Conservation (phyloP, 2,888 invertebrate species). For the Ptychoptera contaminata region DNA sequence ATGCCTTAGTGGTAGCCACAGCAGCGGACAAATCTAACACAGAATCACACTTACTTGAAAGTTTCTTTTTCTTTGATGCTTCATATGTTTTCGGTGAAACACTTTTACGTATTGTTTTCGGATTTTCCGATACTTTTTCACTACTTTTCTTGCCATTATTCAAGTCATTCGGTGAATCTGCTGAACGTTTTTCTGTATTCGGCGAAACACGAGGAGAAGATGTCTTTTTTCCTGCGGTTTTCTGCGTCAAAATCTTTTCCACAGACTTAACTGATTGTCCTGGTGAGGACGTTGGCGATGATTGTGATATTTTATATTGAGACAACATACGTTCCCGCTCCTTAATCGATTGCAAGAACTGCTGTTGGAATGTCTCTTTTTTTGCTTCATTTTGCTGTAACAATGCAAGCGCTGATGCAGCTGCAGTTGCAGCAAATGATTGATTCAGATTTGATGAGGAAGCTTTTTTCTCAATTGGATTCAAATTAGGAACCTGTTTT, state of each 20-base stretch:
- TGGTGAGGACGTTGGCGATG: background rate
- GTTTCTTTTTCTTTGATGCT: too few relatives aligned
- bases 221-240: too few relatives aligned
- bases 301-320: background rate
- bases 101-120: too few relatives aligned
- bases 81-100: too few relatives aligned
- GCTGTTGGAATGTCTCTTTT: background rate
- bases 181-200: too few relatives aligned
- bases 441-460: constrained; percentile 5
- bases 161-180: too few relatives aligned
- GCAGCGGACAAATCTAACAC: background rate
- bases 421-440: background rate
- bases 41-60: background rate
- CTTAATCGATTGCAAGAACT: background rate
- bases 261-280: background rate
- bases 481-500: constrained; percentile 4
- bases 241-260: too few relatives aligned
- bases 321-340: background rate
- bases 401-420: background rate
- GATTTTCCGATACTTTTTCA: too few relatives aligned
- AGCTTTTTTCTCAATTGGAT: constrained; percentile 10
- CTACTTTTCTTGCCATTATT: too few relatives aligned
- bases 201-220: too few relatives aligned
- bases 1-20: background rate
- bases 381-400: background rate